These are phyloP conservation scores for Tetramorium simillimum DNA, from an alignment of 1,140 invertebrate genomes.

Conservation along the genomic window DNA sequence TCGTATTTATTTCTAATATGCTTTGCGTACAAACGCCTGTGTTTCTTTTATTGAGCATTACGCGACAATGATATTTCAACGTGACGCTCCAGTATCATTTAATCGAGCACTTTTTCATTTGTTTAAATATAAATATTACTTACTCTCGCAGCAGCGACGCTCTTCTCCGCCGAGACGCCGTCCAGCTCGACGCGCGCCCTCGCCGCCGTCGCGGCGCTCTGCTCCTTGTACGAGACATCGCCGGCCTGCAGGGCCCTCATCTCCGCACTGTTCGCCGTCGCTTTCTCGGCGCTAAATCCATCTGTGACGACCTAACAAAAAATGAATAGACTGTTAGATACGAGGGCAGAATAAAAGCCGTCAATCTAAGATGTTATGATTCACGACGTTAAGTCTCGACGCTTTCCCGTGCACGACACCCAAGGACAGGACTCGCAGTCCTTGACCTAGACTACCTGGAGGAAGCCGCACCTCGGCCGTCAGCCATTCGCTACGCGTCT, in stretches of 20 bases:
- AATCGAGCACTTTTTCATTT: not conserved
- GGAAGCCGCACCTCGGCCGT: slow-evolving; percentile 72
- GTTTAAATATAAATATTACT: slow-evolving; percentile 70
- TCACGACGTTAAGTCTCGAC: no score
- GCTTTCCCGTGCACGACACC: not conserved
- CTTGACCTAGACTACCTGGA: slow-evolving; percentile 78
- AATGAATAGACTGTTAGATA: slow-evolving; percentile 2
- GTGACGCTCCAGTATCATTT: not conserved
- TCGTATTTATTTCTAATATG: not conserved
- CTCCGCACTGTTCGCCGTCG: slow-evolving; percentile 91
- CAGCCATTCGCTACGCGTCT: slow-evolving; percentile 66
- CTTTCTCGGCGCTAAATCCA: slow-evolving; percentile 92
- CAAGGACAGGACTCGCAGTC: slow-evolving; percentile 61
- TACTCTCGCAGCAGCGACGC: slow-evolving; percentile 90
- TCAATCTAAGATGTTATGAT: not conserved
- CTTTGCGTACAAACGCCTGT: not conserved
- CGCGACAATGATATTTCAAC: not conserved
- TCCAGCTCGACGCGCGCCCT: slow-evolving; percentile 90
- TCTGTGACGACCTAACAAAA: slow-evolving; percentile 89
- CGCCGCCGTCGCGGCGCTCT: slow-evolving; percentile 87
- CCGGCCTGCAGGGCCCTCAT: slow-evolving; percentile 92
- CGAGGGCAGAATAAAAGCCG: slow-evolving; percentile 12
- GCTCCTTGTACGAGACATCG: slow-evolving; percentile 92
- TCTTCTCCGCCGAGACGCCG: slow-evolving; percentile 91
- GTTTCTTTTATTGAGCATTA: not conserved